Conservation (phyloP, 2,888 invertebrate species). For the Brachyptera putata region DNA sequence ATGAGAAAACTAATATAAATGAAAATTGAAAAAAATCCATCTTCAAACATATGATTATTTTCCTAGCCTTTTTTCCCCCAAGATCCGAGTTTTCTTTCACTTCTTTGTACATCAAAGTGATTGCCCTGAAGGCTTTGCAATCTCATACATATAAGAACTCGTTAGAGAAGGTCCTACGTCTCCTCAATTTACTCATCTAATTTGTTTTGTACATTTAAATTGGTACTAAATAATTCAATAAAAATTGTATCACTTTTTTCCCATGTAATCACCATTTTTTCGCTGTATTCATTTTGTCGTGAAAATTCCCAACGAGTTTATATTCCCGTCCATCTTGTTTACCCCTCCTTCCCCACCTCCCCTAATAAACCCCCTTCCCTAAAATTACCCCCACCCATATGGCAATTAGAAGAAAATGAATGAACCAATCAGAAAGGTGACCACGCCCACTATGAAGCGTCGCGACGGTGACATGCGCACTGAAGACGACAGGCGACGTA, state of each 20-base stretch:
- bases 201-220: slow-evolving; percentile 12
- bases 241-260: neutral
- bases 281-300: neutral
- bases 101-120: no score
- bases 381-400: neutral
- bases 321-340: neutral
- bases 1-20: no score
- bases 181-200: slow-evolving; percentile 6
- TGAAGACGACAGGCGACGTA: neutral
- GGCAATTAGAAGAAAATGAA: no score
- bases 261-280: neutral
- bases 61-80: no score
- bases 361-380: neutral
- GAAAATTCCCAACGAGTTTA: no score
- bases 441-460: slow-evolving; percentile 6
- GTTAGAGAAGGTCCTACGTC: neutral
- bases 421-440: neutral
- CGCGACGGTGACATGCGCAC: slow-evolving; percentile 12
- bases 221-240: slow-evolving; percentile 11
- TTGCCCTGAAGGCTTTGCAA: no score
- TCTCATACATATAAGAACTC: no score
- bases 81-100: no score
- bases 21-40: no score
- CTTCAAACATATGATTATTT: no score
- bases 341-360: neutral